These are phyloP conservation scores for Chrysolina oricalcia DNA, from an alignment of 2,888 invertebrate genomes.

Conservation along the genomic window DNA sequence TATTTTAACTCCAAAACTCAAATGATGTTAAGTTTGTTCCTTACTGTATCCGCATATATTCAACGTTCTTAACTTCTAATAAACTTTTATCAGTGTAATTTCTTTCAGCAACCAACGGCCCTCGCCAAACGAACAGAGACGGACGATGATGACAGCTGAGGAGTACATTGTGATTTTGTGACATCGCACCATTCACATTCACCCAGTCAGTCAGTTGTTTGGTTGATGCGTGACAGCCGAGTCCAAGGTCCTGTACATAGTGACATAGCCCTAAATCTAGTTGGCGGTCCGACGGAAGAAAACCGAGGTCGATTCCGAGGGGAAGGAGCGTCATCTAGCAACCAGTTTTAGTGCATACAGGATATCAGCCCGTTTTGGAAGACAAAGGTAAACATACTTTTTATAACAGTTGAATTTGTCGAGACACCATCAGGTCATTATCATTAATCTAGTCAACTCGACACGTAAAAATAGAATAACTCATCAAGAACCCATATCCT, in stretches of 20 bases:
- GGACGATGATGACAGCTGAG: conserved; percentile 68
- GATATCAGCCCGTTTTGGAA: neutral
- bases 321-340: conserved; percentile 15
- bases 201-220: conserved; percentile 64
- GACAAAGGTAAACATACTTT: conserved; percentile 2
- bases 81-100: conserved; percentile 18
- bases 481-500: neutral
- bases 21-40: too few relatives aligned
- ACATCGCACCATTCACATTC: conserved; percentile 64
- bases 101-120: conserved; percentile 59
- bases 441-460: neutral
- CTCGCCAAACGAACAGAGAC: conserved; percentile 61
- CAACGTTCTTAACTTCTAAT: neutral
- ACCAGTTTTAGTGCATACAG: conserved; percentile 33
- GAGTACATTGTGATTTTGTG: conserved; percentile 65
- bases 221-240: conserved; percentile 65
- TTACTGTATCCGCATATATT: neutral
- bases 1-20: too few relatives aligned
- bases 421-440: neutral
- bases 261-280: conserved; percentile 32
- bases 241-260: conserved; percentile 49
- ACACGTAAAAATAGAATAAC: neutral
- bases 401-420: conserved; percentile 9
- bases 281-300: conserved; percentile 43
- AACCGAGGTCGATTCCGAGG: neutral